Evolutionary conservation across 2,888 invertebrate genomes (phyloP).

Genomic region (Hirtodrosophila confusa): DNA sequence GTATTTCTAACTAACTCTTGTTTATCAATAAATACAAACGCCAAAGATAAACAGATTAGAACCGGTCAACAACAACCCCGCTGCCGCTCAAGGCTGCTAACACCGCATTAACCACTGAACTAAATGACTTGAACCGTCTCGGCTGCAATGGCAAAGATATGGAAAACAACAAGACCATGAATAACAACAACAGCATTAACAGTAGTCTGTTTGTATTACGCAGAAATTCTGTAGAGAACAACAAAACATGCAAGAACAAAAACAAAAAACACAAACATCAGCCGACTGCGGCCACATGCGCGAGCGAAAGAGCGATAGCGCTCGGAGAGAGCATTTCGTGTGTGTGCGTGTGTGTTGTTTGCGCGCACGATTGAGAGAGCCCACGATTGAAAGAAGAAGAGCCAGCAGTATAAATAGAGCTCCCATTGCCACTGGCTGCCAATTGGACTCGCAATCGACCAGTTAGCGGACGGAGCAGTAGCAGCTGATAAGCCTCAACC

Average conservation of each 20-base stretch:
- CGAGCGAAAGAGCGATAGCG: constrained; percentile 10
- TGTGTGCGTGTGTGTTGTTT: constrained; percentile 26
- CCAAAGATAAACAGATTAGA: constrained; percentile 59
- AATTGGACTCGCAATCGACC: constrained; percentile 67
- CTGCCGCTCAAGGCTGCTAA: constrained; percentile 46
- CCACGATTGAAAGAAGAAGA: constrained; percentile 41
- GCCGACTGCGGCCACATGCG: constrained; percentile 31
- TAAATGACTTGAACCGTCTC: constrained; percentile 34
- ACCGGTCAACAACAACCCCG: constrained; percentile 46
- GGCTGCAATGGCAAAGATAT: constrained; percentile 41
- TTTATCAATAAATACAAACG: constrained; percentile 59
- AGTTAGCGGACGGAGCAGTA: constrained; percentile 25
- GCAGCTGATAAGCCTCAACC: constrained; percentile 14
- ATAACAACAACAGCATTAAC: constrained; percentile 34
- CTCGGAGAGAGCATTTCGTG: constrained; percentile 26
- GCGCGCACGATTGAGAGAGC: constrained; percentile 10
- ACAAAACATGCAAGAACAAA: constrained; percentile 50
- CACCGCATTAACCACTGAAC: constrained; percentile 15
- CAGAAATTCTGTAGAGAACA: constrained; percentile 62
- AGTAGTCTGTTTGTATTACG: constrained; percentile 64
- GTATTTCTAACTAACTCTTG: constrained; percentile 44
- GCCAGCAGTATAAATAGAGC: constrained; percentile 57
- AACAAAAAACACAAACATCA: constrained; percentile 42
- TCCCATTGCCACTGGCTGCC: constrained; percentile 13
- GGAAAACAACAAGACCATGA: constrained; percentile 26